Evolutionary conservation across 2,113 vertebrate species (phyloP), one percentile per base, ranked within the genome.

Genomic region (Vulpes lagopus): DNA sequence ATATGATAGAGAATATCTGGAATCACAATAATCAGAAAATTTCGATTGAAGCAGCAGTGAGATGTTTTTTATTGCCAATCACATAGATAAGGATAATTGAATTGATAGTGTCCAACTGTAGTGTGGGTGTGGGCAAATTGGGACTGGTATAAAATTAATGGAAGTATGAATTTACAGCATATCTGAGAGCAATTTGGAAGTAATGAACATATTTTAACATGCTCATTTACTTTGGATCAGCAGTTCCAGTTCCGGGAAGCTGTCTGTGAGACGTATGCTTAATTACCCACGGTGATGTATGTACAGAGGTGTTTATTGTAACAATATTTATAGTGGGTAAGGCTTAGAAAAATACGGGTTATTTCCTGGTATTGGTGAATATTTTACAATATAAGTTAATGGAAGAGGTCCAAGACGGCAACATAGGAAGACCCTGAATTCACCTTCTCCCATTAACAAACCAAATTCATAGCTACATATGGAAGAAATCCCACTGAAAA

Each of bases 191-290:
- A 78, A n/a, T 55, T 65, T 76, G 59, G n/a, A 88, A 87, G 43
- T 80, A 88, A 94, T 79, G 88, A 91, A 94, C 49, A 64, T 87
- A 82, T 76, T 89, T 91, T 93, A 89, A 65, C 11, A 55, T 86
- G 30, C 67, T 79, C 91, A 51, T 91, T 96, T 96, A 73, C 71
- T 92, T 85, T 88, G 76, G 43, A 81, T 96, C 87, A 95, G 92
- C 60, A 82, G 30, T 67, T 97, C 22, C 51, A 88, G 2, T 96
- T 95, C 69, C 95, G 90, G 59, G 92, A 98, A 81, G 25, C 30
- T 76, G 59, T 93, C 43, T 97, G 20, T 97, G 62, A 97, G 73
- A 74, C 90, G n/a, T 59, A 71, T 69, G 49, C 71, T 67, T 89
- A 92, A 95, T 97, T 97, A 43, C 59, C n/a, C n/a, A 65, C 5